These are phyloP conservation scores for Piaya cayana DNA, from an alignment of 2,113 vertebrate species.

Conservation along the genomic window DNA sequence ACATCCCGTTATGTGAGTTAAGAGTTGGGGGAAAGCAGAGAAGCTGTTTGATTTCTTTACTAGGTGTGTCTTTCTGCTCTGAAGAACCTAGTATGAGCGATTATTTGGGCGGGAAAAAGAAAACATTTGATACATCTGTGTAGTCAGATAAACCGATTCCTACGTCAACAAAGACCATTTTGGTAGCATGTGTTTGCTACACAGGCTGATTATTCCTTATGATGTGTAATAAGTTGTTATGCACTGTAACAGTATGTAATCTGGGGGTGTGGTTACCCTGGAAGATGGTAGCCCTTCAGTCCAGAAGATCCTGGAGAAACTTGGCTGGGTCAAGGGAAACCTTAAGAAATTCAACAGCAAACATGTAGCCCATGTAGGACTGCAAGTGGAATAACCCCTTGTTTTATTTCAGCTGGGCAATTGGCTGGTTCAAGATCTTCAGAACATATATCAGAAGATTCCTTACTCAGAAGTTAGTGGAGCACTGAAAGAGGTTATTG, in stretches of 20 bases:
- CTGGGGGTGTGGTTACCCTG: not conserved
- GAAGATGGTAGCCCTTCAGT: not conserved
- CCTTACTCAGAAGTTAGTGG: not conserved
- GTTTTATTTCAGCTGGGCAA: not conserved
- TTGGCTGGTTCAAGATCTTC: not conserved
- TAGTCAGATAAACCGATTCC: not conserved
- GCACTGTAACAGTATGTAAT: not conserved
- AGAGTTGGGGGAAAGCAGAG: not conserved
- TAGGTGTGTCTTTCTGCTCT: not conserved
- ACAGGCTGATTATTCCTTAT: not conserved
- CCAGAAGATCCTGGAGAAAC: not conserved
- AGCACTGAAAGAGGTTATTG: not conserved
- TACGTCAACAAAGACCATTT: not conserved
- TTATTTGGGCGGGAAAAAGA: not conserved
- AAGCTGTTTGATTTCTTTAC: not conserved
- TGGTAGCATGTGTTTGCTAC: not conserved
- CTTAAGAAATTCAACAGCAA: not conserved
- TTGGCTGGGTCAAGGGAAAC: not conserved
- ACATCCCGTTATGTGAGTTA: not conserved
- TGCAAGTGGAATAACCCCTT: not conserved
- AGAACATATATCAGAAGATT: not conserved
- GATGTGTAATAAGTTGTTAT: not conserved
- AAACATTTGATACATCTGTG: not conserved
- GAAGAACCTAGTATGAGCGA: not conserved
- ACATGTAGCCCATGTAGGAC: not conserved